phyloP scores from a whole-genome alignment of 2,797 vertebrate species.

The Etheostoma nigrum region DNA sequence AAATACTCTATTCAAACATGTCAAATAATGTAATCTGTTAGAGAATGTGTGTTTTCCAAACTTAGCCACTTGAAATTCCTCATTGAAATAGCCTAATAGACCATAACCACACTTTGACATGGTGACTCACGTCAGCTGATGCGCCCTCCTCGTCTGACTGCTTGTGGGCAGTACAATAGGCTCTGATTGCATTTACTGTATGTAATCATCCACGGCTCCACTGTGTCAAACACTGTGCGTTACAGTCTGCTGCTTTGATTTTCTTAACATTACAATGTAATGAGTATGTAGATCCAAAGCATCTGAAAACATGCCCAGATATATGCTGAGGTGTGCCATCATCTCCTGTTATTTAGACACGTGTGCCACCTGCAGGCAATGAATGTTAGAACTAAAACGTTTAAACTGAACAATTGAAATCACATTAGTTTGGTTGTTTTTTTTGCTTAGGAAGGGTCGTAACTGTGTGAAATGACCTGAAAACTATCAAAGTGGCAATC shows the following conservation, averaged over 20 bases:
- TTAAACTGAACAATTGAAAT: background rate
- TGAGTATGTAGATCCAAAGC: background rate
- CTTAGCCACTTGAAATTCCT: constrained; percentile 37
- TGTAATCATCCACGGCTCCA: constrained; percentile 39
- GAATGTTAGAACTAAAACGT: background rate
- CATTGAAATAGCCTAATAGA: constrained; percentile 46
- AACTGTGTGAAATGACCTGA: no score
- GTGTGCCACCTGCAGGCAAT: background rate
- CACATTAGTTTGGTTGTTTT: background rate
- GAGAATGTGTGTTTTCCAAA: constrained; percentile 28
- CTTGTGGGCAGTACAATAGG: constrained; percentile 65
- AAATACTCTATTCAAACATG: background rate
- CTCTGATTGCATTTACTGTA: constrained; percentile 52
- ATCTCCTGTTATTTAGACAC: background rate
- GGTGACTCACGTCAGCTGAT: constrained; percentile 59
- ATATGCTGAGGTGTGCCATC: background rate
- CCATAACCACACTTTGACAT: constrained; percentile 41
- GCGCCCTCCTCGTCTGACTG: constrained; percentile 60
- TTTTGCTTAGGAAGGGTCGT: no score
- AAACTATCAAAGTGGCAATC: no score
- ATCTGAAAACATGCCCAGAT: background rate
- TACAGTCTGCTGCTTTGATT: constrained; percentile 25
- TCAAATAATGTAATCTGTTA: background rate
- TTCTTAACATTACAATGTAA: constrained; percentile 16
- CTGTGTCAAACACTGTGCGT: constrained; percentile 36